Base-by-base conservation (phyloP, 2,113 vertebrate species). In the Platichthys flesus region DNA sequence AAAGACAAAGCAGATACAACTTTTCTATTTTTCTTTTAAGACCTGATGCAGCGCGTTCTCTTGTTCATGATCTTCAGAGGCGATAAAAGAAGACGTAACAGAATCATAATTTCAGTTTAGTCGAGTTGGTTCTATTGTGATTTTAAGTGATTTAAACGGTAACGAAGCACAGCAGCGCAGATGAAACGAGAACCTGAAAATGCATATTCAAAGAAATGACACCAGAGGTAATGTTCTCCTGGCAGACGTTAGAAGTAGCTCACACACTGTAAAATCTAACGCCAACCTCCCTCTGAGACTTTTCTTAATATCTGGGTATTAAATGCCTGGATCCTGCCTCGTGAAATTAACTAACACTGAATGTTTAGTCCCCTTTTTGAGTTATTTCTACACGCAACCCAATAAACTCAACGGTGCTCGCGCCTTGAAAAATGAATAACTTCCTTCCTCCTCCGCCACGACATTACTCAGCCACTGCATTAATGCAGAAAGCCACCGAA, bases 1-100 rank as follows among this genome's bases (percentile, higher is more conserved):
- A 52, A 69, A 68, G 51, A 67, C 12, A 23, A 71, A 68, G 26
- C 28, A 65, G 60, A 67, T 51, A 13, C 15, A 62, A 61, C 28
- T 6, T 42, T 12, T 42, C 2, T 10, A 12, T 13, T 13, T 42
- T 42, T 0, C 37, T 40, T 40, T 40, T 12, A 40, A 40, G 37
- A 40, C 3, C 9, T 40, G 37, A 40, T 40, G 37, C 45, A 0
- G 14, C 3, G 3, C 3, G 15, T 14, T 49, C 45, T 4, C 45
- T 49, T 5, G 45, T 18, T 49, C 15, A 3, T 49, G 15, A 49
- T 18, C 45, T 49, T 18, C 4, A 49, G 16, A 18, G 16, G 45
- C 5, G 45, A 18, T 49, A 49, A 49, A 18, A 49, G 45, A 15
- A 49, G 16, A 49, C 16, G 45, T 49, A 16, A 18, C 45, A 15